Evolutionary conservation across 1,140 invertebrate genomes (phyloP).

Genomic region (Ips typographus): DNA sequence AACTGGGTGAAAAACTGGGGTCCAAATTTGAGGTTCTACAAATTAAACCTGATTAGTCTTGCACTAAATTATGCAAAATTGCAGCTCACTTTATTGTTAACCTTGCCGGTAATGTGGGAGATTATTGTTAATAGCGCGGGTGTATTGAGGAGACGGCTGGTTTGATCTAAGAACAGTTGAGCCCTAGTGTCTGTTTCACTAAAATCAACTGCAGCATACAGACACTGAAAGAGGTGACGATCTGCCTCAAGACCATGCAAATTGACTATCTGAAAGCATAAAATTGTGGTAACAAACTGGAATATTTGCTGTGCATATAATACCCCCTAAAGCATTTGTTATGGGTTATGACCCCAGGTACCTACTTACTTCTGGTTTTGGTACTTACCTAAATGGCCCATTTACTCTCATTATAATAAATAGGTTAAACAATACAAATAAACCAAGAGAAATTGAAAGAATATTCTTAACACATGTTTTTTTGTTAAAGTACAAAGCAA

Average conservation of each 20-base stretch:
- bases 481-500: neutral
- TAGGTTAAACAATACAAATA: too few relatives aligned
- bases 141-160: slow-evolving; percentile 69
- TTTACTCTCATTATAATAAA: too few relatives aligned
- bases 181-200: slow-evolving; percentile 59
- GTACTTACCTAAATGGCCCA: too few relatives aligned
- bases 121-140: slow-evolving; percentile 74
- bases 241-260: slow-evolving; percentile 84
- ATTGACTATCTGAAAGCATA: slow-evolving; percentile 66
- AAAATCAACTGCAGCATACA: slow-evolving; percentile 74
- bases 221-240: slow-evolving; percentile 82
- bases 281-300: too few relatives aligned
- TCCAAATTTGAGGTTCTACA: slow-evolving; percentile 71
- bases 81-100: slow-evolving; percentile 59
- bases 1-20: slow-evolving; percentile 78
- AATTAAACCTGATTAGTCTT: neutral
- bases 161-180: slow-evolving; percentile 75
- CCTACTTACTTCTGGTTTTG: too few relatives aligned
- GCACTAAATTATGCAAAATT: neutral
- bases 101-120: slow-evolving; percentile 74
- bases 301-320: too few relatives aligned
- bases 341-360: too few relatives aligned
- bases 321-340: too few relatives aligned
- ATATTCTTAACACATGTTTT: too few relatives aligned
- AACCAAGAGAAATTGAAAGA: too few relatives aligned